Evolutionary conservation across 2,888 invertebrate species (phyloP).

Genomic region (Agrilus biguttatus): DNA sequence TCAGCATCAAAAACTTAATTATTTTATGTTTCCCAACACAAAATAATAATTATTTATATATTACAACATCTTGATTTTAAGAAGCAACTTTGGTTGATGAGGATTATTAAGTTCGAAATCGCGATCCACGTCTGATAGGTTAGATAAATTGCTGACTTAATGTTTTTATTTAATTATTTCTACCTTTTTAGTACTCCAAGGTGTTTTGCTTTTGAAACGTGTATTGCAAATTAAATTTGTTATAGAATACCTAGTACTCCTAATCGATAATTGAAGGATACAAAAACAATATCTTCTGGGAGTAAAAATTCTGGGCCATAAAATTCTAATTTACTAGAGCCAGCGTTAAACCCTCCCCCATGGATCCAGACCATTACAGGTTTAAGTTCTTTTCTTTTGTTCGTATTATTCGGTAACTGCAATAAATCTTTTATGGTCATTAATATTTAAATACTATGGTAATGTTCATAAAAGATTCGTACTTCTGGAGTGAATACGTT

Average conservation of each 20-base stretch:
- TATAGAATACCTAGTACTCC: conserved; percentile 24
- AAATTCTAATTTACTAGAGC: conserved; percentile 21
- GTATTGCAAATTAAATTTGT: too few relatives aligned
- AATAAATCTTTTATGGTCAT: not conserved
- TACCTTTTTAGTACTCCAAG: too few relatives aligned
- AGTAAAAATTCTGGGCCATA: conserved; percentile 27
- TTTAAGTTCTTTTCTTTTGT: conserved; percentile 10
- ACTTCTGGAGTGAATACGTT: conserved; percentile 32
- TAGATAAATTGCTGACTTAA: too few relatives aligned
- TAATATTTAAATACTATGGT: not conserved
- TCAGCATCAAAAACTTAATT: too few relatives aligned
- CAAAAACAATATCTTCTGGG: conserved; percentile 25
- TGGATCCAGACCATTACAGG: conserved; percentile 33
- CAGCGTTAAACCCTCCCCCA: conserved; percentile 28
- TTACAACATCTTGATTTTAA: too few relatives aligned
- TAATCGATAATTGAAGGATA: conserved; percentile 26
- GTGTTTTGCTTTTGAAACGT: too few relatives aligned
- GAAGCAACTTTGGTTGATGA: too few relatives aligned
- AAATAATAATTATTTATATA: too few relatives aligned
- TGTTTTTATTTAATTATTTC: too few relatives aligned
- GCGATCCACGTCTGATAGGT: too few relatives aligned
- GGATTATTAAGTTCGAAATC: too few relatives aligned
- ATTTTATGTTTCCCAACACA: too few relatives aligned
- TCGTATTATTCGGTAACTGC: conserved; percentile 5
- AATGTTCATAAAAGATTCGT: conserved; percentile 3